Percentiles rank a stretch among this genome's conserved stretches.
Evolutionary conservation across 2,113 vertebrate species (phyloP).

Genomic region (Motacilla alba): DNA sequence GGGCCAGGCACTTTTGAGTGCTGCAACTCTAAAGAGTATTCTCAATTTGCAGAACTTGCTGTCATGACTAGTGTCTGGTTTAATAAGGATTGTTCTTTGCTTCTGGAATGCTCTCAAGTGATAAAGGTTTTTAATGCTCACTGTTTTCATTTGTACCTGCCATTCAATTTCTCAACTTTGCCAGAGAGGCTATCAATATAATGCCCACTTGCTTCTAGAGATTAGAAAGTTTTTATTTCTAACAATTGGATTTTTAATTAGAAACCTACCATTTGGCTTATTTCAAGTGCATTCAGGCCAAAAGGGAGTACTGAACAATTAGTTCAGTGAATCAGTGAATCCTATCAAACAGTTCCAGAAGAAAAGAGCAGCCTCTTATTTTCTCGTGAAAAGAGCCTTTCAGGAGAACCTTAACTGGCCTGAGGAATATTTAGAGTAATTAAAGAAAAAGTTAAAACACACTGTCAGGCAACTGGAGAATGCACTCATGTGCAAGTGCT

Average conservation of each 20-base stretch:
- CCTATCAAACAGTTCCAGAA: background rate
- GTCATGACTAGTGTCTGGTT: background rate
- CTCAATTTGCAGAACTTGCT: background rate
- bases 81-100: background rate
- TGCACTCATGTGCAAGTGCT: background rate
- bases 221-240: background rate
- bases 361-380: conserved; percentile 4
- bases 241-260: conserved; percentile 9
- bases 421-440: background rate
- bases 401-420: background rate
- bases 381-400: background rate
- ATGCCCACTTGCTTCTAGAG: background rate
- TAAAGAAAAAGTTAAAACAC: background rate
- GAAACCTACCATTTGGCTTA: background rate
- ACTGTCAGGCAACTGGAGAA: background rate
- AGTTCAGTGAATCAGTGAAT: background rate
- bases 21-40: background rate
- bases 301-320: background rate
- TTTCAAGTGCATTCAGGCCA: background rate
- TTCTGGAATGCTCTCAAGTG: background rate
- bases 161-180: background rate
- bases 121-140: background rate
- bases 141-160: background rate
- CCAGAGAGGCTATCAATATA: background rate
- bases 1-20: background rate